Base-by-base conservation (phyloP, 2,888 invertebrate genomes). In the Brenthis daphne region DNA sequence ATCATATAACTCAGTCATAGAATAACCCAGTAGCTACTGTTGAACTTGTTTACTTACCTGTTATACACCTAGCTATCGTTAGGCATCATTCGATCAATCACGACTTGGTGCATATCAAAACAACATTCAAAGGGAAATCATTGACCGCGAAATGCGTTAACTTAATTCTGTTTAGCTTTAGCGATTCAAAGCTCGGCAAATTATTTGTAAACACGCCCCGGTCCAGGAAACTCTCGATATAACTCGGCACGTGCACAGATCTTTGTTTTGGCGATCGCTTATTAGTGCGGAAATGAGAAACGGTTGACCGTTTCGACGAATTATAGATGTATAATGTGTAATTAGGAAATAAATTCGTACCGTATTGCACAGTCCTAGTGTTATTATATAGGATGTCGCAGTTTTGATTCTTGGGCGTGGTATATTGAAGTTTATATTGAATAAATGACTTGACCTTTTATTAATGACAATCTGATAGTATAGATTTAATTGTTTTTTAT, bases 201-300 rank as follows among this genome's bases (percentile, higher is more conserved):
- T 81, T 81, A 81, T 85, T 82, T 79, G 84, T 84, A 85, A 85
- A 85, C 84, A 72, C 73, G 75, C 77, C 80, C 77, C 80, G 75
- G 77, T 81, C 77, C 80, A 78, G 83, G 83, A 84, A 84, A 82
- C 74, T 78, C 78, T 74, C 74, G 77, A 80, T 79, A 80, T 79
- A 81, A 76, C 78, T 69, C 69, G 75, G 80, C 84, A 85, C 85
- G 85, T 85, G 85, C 80, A 64, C 37, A 8, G 11, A 69, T 72
- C 71, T 77, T 76, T 78, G 78, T 78, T 81, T 78, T 75, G 77
- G 79, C 78, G 77, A 33, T 43, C 50, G 37, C 50, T 61, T 48
- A n/a, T 20, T 20, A 29, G 48, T n/a, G 20, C 48, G n/a, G 29
- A 48, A 48, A 48, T 48, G 14, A 48, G 20, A 29, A 11, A 43